These are phyloP conservation scores for Monochamus alternatus DNA, from an alignment of 2,888 invertebrate genomes.

Conservation along the genomic window DNA sequence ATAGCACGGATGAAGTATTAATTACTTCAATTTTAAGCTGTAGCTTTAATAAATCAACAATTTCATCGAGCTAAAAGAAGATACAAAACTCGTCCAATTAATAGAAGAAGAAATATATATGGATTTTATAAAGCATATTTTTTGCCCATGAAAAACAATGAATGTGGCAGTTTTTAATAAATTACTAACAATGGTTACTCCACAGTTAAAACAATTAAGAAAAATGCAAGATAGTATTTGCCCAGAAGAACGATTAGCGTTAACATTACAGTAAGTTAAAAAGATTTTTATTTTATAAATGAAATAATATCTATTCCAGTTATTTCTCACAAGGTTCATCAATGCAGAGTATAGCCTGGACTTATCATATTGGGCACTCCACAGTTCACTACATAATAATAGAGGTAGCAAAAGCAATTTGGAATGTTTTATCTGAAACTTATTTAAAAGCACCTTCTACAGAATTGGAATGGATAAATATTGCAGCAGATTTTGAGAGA, in stretches of 20 bases:
- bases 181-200: neutral
- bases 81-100: neutral
- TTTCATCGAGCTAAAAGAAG: neutral
- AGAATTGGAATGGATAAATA: neutral
- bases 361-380: constrained; percentile 26
- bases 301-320: neutral
- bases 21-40: neutral
- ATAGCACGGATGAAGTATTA: no score
- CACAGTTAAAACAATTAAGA: neutral
- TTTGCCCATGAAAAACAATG: neutral
- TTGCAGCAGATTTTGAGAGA: neutral
- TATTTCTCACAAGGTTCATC: neutral
- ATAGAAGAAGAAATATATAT: neutral
- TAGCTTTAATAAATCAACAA: neutral
- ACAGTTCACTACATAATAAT: constrained; percentile 26
- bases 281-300: no score
- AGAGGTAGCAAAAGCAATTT: constrained; percentile 27
- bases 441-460: constrained; percentile 35
- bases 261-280: neutral
- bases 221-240: neutral
- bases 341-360: constrained; percentile 24
- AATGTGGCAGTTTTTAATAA: neutral
- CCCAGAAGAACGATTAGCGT: neutral
- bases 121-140: neutral
- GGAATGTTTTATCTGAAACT: constrained; percentile 29